A percentile compares a stretch with the other conserved stretches of the same genome.
phyloP scores from a whole-genome alignment of 2,888 invertebrate genomes.

The Agrotis puta region DNA sequence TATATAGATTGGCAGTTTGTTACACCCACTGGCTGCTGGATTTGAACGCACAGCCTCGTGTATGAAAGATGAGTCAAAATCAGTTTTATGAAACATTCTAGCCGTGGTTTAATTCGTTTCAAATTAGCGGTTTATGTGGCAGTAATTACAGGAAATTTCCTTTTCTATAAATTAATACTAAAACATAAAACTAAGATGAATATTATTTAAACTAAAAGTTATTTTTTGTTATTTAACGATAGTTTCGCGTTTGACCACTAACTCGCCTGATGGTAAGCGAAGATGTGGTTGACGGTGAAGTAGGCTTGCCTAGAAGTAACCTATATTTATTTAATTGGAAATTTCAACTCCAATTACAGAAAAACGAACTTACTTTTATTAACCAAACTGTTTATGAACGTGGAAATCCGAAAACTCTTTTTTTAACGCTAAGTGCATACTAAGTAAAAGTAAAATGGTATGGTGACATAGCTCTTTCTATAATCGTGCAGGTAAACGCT shows the following conservation, averaged over 20 bases:
- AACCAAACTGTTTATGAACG: neutral
- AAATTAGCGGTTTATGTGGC: neutral
- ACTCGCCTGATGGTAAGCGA: no score
- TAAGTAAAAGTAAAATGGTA: slow-evolving; percentile 50
- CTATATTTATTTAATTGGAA: neutral
- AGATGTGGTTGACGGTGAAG: no score
- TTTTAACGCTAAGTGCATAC: slow-evolving; percentile 14
- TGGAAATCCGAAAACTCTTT: slow-evolving; percentile 29
- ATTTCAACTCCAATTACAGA: neutral
- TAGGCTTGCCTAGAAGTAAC: no score
- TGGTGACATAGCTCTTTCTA: slow-evolving; percentile 47
- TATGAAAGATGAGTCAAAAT: no score
- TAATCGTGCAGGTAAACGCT: slow-evolving; percentile 37
- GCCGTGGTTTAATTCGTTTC: neutral
- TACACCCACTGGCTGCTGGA: no score
- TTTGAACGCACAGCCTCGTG: no score
- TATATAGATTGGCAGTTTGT: no score
- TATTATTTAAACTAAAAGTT: no score
- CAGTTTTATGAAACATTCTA: neutral
- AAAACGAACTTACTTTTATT: neutral
- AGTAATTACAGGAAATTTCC: neutral
- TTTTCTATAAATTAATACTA: neutral
- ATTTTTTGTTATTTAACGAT: no score
- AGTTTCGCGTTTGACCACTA: no score
- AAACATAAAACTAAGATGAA: no score